Percentiles rank a stretch among this genome's conserved stretches.
Evolutionary conservation across 2,888 invertebrate genomes (phyloP).

Genomic region (Argynnis bischoffii): DNA sequence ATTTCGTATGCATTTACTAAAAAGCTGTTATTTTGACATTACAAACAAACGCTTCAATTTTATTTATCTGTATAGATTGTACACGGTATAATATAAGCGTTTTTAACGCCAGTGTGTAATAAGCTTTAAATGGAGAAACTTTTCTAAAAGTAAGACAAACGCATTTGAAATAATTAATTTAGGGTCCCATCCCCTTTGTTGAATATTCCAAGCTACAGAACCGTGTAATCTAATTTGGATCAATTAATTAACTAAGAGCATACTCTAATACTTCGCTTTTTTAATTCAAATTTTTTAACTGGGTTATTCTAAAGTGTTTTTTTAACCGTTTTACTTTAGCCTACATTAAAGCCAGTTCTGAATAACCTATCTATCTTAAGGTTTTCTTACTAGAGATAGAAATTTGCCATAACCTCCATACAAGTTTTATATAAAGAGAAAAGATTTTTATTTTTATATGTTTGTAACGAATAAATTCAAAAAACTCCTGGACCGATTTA

Average conservation of each 20-base stretch:
- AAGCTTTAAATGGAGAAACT: conserved; percentile 34
- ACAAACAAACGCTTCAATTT: too few relatives aligned
- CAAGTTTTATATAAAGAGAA: too few relatives aligned
- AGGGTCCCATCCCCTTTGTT: conserved; percentile 35
- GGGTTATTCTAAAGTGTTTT: conserved; percentile 7
- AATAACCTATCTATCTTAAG: too few relatives aligned
- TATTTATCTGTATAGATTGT: too few relatives aligned
- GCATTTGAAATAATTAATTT: conserved; percentile 46
- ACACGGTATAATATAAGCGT: neutral
- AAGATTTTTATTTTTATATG: too few relatives aligned
- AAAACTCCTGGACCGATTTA: too few relatives aligned
- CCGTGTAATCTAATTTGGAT: conserved; percentile 45
- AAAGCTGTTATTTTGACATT: too few relatives aligned
- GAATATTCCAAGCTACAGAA: conserved; percentile 42
- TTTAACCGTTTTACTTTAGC: neutral
- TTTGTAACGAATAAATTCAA: too few relatives aligned
- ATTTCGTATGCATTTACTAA: too few relatives aligned
- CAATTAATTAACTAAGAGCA: conserved; percentile 43
- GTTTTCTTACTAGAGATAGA: too few relatives aligned
- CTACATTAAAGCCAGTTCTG: too few relatives aligned
- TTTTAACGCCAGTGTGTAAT: conserved; percentile 4
- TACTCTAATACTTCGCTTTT: conserved; percentile 35
- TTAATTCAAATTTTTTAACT: conserved; percentile 23
- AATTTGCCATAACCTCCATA: too few relatives aligned
- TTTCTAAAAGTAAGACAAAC: conserved; percentile 42